Evolutionary conservation across 2,888 invertebrate species (phyloP).

Genomic region (Liopterus haemorrhoidalis): DNA sequence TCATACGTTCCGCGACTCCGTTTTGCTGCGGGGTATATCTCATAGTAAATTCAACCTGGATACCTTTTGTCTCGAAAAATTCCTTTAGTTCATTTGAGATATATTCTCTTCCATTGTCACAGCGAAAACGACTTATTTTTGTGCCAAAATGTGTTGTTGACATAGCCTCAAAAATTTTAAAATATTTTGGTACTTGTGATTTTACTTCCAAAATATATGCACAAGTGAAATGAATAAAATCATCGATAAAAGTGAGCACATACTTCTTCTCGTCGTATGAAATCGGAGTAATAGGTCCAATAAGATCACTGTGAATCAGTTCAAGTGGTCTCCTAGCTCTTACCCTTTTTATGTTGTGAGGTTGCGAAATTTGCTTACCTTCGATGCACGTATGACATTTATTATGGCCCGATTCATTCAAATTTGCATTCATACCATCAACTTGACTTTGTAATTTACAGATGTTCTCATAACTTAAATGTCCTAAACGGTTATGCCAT

Average conservation of each 20-base stretch:
- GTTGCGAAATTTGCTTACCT: constrained; percentile 30
- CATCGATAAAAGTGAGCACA: constrained; percentile 32
- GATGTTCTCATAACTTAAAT: constrained; percentile 21
- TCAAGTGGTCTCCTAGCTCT: constrained; percentile 28
- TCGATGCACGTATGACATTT: constrained; percentile 28
- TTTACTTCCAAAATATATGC: constrained; percentile 31
- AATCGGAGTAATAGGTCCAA: constrained; percentile 31
- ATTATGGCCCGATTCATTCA: constrained; percentile 7
- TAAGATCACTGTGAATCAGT: constrained; percentile 33
- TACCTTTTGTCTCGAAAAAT: constrained; percentile 30
- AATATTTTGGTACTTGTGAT: constrained; percentile 31
- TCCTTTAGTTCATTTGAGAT: constrained; percentile 33
- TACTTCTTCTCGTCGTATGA: constrained; percentile 28
- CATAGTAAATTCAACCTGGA: constrained; percentile 32
- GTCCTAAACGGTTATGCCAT: constrained; percentile 26
- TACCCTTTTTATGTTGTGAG: constrained; percentile 23
- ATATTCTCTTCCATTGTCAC: constrained; percentile 37
- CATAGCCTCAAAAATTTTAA: constrained; percentile 32
- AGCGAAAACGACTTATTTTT: constrained; percentile 31
- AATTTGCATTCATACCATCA: constrained; percentile 16
- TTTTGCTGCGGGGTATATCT: constrained; percentile 36
- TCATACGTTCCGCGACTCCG: constrained; percentile 34
- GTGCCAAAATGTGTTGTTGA: constrained; percentile 31
- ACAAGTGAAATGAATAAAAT: constrained; percentile 33
- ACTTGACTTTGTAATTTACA: constrained; percentile 12